Evolutionary conservation across 2,113 vertebrate species (phyloP), one percentile per base, ranked within the genome.

Genomic region (Sturnus vulgaris): DNA sequence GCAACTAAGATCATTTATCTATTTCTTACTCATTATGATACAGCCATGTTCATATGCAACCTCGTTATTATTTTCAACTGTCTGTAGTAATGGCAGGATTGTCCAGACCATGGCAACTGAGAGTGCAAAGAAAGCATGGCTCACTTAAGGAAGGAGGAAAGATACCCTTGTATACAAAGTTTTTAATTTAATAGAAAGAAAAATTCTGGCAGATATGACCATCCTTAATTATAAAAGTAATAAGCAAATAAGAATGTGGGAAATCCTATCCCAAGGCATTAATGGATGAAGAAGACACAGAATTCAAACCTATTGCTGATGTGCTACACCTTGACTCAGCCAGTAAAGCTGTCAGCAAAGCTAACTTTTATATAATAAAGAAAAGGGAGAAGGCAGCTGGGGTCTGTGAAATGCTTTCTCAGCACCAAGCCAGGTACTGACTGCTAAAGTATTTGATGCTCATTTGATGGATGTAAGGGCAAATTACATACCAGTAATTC

Each of bases 401-500:
- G 28, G 19, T 79, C 52, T 60, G 61, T 76, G 73, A 97, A 98
- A 94, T 88, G 78, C 91, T 92, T 93, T 95, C 91, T 96, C 94
- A 95, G 80, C 81, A 83, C n/a, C 77, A 90, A 92, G 60, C 31
- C 6, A 12, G 27, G 90, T 83, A 88, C 78, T 79, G 86, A 79
- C 92, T 35, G 39, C 78, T 95, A 22, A 95, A 84, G 75, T 75
- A 92, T 75, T 86, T 95, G 83, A 92, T 30, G 33, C 37, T 93
- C 27, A 11, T 89, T 93, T 95, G 90, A 96, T 97, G 70, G 96
- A 97, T 97, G 79, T 95, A 96, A 91, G 85, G 75, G 83, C 63
- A 94, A 93, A 97, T 94, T 96, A 94, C 82, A 83, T 82, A 85
- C 68, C 78, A 85, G 81, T 93, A 97, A 95, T 93, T 96, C 71